Evolutionary conservation across 2,888 invertebrate species (phyloP).

Genomic region (Orthosia cruda): DNA sequence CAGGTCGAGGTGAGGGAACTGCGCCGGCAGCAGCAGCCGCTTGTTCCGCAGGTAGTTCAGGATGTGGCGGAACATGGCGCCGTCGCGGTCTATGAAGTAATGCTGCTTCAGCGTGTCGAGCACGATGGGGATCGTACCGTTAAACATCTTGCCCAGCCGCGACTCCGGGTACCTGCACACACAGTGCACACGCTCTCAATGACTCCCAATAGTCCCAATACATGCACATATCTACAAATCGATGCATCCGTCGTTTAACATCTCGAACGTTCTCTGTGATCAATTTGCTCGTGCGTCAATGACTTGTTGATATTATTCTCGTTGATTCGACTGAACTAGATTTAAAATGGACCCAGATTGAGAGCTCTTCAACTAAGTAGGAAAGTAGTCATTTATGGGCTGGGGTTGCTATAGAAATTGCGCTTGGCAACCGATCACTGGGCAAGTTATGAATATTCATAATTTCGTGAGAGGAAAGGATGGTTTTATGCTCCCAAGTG

Average conservation of each 20-base stretch:
- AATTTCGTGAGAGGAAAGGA: constrained; percentile 26
- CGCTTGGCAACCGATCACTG: constrained; percentile 13
- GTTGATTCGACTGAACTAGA: constrained; percentile 60
- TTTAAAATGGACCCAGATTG: constrained; percentile 54
- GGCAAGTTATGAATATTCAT: constrained; percentile 34
- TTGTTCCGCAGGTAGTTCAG: constrained; percentile 99
- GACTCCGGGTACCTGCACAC: constrained; percentile 97
- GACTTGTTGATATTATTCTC: constrained; percentile 36
- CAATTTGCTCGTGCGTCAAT: constrained; percentile 64
- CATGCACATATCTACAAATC: constrained; percentile 57
- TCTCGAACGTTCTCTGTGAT: constrained; percentile 53
- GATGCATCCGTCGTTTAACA: constrained; percentile 64
- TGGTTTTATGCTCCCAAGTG: constrained; percentile 76
- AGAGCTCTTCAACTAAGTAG: constrained; percentile 32
- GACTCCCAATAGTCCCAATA: constrained; percentile 38
- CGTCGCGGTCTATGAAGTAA: constrained; percentile 99
- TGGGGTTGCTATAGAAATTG: constrained; percentile 63
- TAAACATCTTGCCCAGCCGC: constrained; percentile 97
- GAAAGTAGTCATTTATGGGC: constrained; percentile 26
- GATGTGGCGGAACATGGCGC: constrained; percentile 99
- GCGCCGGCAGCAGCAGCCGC: constrained; percentile 96
- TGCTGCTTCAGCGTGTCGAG: constrained; percentile 99
- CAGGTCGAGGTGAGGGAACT: constrained; percentile 97
- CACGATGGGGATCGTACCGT: constrained; percentile 98
- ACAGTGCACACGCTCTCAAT: neutral